Conservation (phyloP, 2,797 vertebrate species). For the Telmatherina bonti region DNA sequence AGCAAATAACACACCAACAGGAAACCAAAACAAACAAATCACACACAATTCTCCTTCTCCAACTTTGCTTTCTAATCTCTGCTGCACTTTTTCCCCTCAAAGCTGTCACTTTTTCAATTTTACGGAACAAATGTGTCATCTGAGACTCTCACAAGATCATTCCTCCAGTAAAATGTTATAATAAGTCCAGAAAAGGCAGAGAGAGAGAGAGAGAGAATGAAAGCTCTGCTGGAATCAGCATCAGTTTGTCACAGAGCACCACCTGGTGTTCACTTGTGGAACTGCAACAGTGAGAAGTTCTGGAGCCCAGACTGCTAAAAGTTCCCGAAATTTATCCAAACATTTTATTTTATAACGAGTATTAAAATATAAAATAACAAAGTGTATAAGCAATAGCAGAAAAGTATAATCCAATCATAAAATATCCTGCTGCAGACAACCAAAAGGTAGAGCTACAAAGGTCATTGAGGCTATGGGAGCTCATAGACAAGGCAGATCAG, state of each 20-base stretch:
- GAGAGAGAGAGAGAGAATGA: conserved; percentile 2
- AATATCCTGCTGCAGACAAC: background rate
- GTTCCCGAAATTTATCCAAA: background rate
- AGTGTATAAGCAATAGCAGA: no score
- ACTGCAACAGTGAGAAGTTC: conserved; percentile 9
- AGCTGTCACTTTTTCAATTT: conserved; percentile 6
- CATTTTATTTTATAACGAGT: background rate
- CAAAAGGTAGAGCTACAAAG: background rate
- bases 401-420: background rate
- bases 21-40: conserved; percentile 5
- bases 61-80: background rate
- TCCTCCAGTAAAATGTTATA: conserved; percentile 10
- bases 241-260: conserved; percentile 21
- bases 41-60: conserved; percentile 22
- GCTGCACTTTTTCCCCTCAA: background rate
- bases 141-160: conserved; percentile 11
- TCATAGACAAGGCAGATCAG: background rate
- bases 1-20: background rate
- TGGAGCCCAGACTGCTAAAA: background rate
- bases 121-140: conserved; percentile 10
- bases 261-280: conserved; percentile 45
- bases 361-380: background rate
- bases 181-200: conserved; percentile 26
- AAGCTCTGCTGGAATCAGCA: conserved; percentile 32
- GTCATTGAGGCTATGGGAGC: background rate